Evolutionary conservation across 2,797 vertebrate species (phyloP).

Genomic region (Ctenopoma multispine): DNA sequence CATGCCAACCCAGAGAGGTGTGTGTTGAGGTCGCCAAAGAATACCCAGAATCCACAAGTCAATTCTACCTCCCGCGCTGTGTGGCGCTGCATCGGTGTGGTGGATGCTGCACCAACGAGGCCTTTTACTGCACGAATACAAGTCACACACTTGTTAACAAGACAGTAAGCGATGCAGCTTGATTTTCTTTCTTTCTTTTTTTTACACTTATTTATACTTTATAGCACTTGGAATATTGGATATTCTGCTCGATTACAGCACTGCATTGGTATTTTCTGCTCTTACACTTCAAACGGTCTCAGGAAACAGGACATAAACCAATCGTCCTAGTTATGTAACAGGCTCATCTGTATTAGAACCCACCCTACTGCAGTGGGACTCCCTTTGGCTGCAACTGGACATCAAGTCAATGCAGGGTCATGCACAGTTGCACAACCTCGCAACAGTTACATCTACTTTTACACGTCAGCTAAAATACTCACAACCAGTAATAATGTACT

Average conservation of each 20-base stretch:
- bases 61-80: constrained; percentile 81
- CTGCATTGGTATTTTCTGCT: constrained; percentile 11
- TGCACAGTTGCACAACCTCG: constrained; percentile 37
- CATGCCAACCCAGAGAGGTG: constrained; percentile 82
- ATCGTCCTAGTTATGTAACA: constrained; percentile 39
- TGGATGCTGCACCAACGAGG: constrained; percentile 83
- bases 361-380: constrained; percentile 35
- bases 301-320: constrained; percentile 29
- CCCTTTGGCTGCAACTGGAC: constrained; percentile 47
- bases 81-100: constrained; percentile 84
- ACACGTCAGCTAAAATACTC: neutral
- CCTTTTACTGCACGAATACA: constrained; percentile 80
- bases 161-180: constrained; percentile 66
- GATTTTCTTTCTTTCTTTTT: neutral
- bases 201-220: neutral
- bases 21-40: constrained; percentile 84
- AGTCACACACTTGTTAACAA: constrained; percentile 80
- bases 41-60: constrained; percentile 81
- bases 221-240: neutral
- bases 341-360: constrained; percentile 18
- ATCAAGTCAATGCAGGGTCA: constrained; percentile 24
- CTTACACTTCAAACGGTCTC: constrained; percentile 23
- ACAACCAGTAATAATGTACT: too few species aligned
- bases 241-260: neutral
- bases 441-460: constrained; percentile 29